phyloP scores from a whole-genome alignment of 2,888 invertebrate genomes.

The Chrysina gloriosa region DNA sequence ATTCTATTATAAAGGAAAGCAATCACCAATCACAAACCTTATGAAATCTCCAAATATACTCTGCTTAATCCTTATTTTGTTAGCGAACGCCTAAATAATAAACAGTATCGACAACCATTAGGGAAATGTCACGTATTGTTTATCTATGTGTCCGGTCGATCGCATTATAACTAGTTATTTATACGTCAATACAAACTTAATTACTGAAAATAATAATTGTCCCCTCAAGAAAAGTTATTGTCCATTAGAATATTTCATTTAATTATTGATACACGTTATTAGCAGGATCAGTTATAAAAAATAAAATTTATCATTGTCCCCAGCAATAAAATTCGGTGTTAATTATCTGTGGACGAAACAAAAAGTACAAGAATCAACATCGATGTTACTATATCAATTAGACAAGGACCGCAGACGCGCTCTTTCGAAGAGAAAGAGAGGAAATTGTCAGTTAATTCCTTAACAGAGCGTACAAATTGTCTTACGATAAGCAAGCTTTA shows the following conservation, averaged over 20 bases:
- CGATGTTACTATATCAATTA: slow-evolving; percentile 44
- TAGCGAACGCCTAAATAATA: background rate
- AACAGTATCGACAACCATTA: background rate
- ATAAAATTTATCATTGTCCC: slow-evolving; percentile 41
- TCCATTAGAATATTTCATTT: slow-evolving; percentile 40
- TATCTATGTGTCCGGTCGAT: background rate
- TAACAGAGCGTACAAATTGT: slow-evolving; percentile 51
- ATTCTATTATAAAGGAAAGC: too few relatives aligned
- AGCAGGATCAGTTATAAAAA: slow-evolving; percentile 40
- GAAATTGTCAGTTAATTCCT: slow-evolving; percentile 42
- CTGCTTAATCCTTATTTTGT: background rate
- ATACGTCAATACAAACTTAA: slow-evolving; percentile 33
- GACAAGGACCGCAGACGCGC: slow-evolving; percentile 29
- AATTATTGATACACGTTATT: slow-evolving; percentile 42
- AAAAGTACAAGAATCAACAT: slow-evolving; percentile 41
- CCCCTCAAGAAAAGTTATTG: slow-evolving; percentile 32
- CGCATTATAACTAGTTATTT: slow-evolving; percentile 19
- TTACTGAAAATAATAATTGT: slow-evolving; percentile 39
- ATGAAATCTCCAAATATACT: background rate
- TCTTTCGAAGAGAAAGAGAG: slow-evolving; percentile 21
- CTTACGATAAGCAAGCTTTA: slow-evolving; percentile 55
- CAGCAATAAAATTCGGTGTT: slow-evolving; percentile 41
- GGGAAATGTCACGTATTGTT: slow-evolving; percentile 29
- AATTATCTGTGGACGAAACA: slow-evolving; percentile 38
- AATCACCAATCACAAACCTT: background rate